Evolutionary conservation across 2,888 invertebrate genomes (phyloP).

Genomic region (Orthosia gothica): DNA sequence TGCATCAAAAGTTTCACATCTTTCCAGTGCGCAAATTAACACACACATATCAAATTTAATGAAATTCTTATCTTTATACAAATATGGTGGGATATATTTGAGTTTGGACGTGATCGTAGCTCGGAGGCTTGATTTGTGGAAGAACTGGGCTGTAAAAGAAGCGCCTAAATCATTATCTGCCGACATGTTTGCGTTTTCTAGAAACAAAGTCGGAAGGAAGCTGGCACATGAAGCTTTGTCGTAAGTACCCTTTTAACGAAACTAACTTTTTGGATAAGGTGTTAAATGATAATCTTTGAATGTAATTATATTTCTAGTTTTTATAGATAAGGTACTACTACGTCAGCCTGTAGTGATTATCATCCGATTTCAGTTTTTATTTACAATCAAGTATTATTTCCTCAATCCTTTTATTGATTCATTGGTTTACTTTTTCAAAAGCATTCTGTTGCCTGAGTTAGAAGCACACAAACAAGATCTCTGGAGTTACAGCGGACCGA

Average conservation of each 20-base stretch:
- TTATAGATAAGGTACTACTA: neutral
- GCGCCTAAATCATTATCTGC: constrained; percentile 26
- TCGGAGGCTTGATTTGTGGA: constrained; percentile 23
- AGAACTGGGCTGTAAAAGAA: constrained; percentile 58
- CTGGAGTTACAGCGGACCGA: constrained; percentile 32
- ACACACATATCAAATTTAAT: constrained; percentile 41
- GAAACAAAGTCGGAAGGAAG: constrained; percentile 31
- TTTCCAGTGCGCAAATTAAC: neutral
- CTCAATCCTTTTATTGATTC: neutral
- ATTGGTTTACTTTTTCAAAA: constrained; percentile 1
- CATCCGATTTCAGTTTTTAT: neutral
- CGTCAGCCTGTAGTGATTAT: neutral
- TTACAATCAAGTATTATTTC: neutral
- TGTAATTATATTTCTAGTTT: neutral
- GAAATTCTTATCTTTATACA: constrained; percentile 55
- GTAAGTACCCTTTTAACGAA: constrained; percentile 18
- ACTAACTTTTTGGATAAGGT: no score
- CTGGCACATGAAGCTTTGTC: constrained; percentile 36
- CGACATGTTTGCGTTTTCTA: constrained; percentile 57
- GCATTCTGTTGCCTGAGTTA: constrained; percentile 25
- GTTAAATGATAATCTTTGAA: no score
- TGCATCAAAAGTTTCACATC: neutral
- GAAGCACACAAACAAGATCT: neutral
- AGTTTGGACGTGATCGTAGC: constrained; percentile 49
- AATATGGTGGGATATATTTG: constrained; percentile 55